phyloP scores from a whole-genome alignment of 2,113 vertebrate species.

The Brachyhypopomus gauderio region DNA sequence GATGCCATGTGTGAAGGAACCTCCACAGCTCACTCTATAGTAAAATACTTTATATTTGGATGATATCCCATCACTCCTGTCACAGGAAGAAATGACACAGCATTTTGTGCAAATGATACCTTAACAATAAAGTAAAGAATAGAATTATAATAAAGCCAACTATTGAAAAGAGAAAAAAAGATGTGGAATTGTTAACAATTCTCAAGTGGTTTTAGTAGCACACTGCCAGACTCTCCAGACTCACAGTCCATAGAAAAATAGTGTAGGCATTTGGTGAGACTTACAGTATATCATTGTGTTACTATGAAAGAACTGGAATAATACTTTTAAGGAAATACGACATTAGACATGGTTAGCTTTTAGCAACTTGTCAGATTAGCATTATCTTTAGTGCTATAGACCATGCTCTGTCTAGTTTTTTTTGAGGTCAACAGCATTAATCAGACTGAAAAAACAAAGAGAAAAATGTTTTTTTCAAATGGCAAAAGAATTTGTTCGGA shows the following conservation, averaged over 20 bases:
- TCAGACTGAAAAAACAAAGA: too few relatives aligned
- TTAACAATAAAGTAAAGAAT: too few relatives aligned
- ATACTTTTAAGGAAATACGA: neutral
- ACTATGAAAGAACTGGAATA: neutral
- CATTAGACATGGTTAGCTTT: neutral
- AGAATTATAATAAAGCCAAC: too few relatives aligned
- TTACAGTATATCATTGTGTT: neutral
- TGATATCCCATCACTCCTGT: neutral
- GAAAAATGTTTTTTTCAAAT: too few relatives aligned
- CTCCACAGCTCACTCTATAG: conserved; percentile 17
- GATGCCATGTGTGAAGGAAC: conserved; percentile 14
- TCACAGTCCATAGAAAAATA: neutral
- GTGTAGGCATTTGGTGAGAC: neutral
- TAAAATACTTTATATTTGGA: conserved; percentile 39
- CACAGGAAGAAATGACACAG: neutral
- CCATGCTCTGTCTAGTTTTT: neutral
- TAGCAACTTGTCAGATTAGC: neutral
- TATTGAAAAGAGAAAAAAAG: too few relatives aligned
- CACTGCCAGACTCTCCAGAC: neutral
- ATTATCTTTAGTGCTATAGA: neutral
- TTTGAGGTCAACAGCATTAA: too few relatives aligned
- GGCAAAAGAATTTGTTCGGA: too few relatives aligned
- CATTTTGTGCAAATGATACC: neutral
- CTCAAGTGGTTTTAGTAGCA: too few relatives aligned
- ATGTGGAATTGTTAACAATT: too few relatives aligned